Evolutionary conservation across 2,888 invertebrate species (phyloP), one percentile per base, ranked within the genome.

Genomic region (Agriopis marginaria): DNA sequence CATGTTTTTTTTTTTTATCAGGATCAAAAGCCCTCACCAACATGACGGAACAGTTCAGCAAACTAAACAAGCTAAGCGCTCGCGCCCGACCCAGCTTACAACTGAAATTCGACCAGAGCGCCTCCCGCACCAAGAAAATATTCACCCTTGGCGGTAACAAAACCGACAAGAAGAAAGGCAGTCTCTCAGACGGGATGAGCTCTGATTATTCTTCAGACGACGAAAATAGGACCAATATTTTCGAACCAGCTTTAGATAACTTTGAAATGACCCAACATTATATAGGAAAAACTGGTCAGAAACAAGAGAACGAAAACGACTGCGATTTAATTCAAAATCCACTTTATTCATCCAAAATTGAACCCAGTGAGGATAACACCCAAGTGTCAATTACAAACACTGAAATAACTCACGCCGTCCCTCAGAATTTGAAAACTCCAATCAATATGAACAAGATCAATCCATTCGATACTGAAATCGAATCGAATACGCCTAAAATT

Each of bases 1-100:
- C n/a, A n/a, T n/a, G 3, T 47, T 47, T 47, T 47, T 2, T 47
- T 6, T 54, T 32, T 39, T 8, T 7, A 7, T 23, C 86, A 97
- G 98, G 98, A 81, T 96, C 97, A 9, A 98, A 98, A 93, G 98
- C 98, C 59, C 91, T 98, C 68, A 97, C 96, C 73, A 98, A 98
- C 85, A 97, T 98, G 94, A 96, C 97, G 0, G 98, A 97, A 75
- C 98, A 98, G 84, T 97, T 98, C 88, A 97, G 97, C 69, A 98
- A 97, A 86, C 88, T 98, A 50, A 97, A 97, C 85, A 96, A 96
- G 80, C 91, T 97, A 49, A 95, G 96, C 79, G 93, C 95, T 0
- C 87, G 95, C 89, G 79, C 96, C 78, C 88, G 95, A 70, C 85
- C 94, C 76, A 83, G 94, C 83, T 88, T 94, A 1, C 94, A 94